Evolutionary conservation across 2,113 vertebrate species (phyloP).

Genomic region (Megaceryle torquata): DNA sequence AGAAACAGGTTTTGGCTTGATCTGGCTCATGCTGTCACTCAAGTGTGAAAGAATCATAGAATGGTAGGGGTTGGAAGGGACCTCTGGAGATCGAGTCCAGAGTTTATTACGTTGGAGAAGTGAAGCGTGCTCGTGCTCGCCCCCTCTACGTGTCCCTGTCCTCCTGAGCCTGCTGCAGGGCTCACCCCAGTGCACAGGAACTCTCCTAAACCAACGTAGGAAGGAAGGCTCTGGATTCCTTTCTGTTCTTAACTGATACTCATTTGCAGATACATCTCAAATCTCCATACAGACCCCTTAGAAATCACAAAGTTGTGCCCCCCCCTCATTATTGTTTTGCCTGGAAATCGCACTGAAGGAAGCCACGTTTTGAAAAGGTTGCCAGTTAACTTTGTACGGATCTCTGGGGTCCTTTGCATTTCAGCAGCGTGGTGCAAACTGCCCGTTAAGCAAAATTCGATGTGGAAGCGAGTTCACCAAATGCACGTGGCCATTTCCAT

Average conservation of each 20-base stretch:
- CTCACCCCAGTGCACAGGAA: too few relatives aligned
- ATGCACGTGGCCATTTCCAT: neutral
- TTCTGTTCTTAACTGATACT: neutral
- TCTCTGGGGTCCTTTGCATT: neutral
- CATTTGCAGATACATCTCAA: neutral
- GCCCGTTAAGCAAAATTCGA: neutral
- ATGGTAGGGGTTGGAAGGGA: too few relatives aligned
- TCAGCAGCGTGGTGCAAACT: neutral
- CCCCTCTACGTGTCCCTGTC: neutral
- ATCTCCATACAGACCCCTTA: neutral
- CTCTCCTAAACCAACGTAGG: neutral
- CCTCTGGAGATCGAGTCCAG: too few relatives aligned
- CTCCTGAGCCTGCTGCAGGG: neutral
- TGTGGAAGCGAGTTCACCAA: neutral
- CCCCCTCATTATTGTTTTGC: neutral
- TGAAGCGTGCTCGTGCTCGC: neutral
- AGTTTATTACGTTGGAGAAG: neutral
- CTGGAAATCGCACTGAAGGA: neutral
- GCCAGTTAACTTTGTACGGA: neutral
- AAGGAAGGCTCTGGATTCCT: neutral
- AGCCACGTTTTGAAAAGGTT: neutral
- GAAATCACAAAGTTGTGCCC: neutral
- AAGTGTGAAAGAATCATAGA: neutral
- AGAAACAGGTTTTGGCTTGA: neutral
- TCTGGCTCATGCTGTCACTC: neutral